Base-by-base conservation (phyloP, 2,888 invertebrate species). In the Eulithis prunata region DNA sequence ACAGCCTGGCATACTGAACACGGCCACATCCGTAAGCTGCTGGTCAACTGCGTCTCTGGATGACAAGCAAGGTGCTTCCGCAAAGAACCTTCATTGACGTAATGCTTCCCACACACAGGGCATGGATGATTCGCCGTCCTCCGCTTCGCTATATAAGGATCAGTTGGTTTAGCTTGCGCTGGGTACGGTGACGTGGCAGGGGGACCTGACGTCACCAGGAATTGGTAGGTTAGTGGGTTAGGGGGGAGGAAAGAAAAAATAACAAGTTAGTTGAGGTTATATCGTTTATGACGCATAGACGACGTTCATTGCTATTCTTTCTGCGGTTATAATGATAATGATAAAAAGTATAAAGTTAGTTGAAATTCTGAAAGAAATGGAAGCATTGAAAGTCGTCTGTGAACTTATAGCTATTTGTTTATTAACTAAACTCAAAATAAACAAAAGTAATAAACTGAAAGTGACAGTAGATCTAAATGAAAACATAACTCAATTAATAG, bases 1-100 rank as follows among this genome's bases (percentile, higher is more conserved):
- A 98, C 98, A 64, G 98, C 98, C 91, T 98, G 98, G 87, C 98
- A 98, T 72, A 98, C 98, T 73, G 97, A 97, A 91, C 98, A 98
- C 64, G 98, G 98, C 98, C 98, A 98, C 98, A 98, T 98, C 86
- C 98, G 94, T 74, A 98, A 94, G 77, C 97, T 96, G 85, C 96
- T 96, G 77, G 97, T 96, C 74, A 97, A 94, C 87, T 97, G 97
- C 61, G 97, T 97, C 94, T 98, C 98, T 57, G 98, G 98, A 90
- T 98, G 98, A 83, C 98, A 97, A 75, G 98, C 97, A 80, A 98
- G 94, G 90, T 98, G 98, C 91, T 98, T 98, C 84, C 98, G 95
- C 82, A 98, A 92, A 75, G 97, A 97, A 70, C 98, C 98, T 90
- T 98, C 98, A 93, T 98, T 98, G 77, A 98, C 98, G 91, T 98